Percentiles rank a stretch among this genome's conserved stretches.
Evolutionary conservation across 2,113 vertebrate species (phyloP).

Genomic region (Sarotherodon lohbergeri): DNA sequence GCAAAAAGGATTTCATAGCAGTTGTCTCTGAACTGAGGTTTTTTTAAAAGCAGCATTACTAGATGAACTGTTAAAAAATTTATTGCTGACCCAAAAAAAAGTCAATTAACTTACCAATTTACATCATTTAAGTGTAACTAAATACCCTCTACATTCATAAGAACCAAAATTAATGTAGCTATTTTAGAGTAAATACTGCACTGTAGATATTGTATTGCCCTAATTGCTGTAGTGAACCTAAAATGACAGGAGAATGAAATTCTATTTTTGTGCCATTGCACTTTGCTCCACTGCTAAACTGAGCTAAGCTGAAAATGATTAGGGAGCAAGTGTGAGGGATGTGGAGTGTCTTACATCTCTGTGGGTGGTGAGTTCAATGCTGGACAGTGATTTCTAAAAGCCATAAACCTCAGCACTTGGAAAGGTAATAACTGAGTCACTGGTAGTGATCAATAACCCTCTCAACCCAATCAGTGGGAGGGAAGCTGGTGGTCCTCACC

Average conservation of each 20-base stretch:
- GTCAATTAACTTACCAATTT: neutral
- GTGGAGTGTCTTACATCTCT: neutral
- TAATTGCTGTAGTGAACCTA: neutral
- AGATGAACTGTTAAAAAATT: neutral
- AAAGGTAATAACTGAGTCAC: constrained; percentile 31
- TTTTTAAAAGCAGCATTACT: neutral
- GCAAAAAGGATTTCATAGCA: neutral
- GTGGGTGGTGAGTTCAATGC: neutral
- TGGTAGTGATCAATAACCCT: constrained; percentile 25
- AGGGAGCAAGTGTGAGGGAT: neutral
- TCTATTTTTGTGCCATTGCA: neutral
- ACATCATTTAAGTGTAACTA: neutral
- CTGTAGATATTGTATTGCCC: neutral
- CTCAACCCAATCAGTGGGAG: neutral
- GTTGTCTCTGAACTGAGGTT: neutral
- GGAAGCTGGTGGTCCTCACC: neutral
- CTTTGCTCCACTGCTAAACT: neutral
- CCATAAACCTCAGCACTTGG: neutral
- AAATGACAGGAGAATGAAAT: neutral
- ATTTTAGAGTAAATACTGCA: neutral
- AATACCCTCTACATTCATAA: neutral
- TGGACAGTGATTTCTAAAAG: constrained; percentile 1
- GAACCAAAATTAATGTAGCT: neutral
- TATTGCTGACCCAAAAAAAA: neutral
- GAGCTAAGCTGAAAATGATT: neutral